Evolutionary conservation across 2,888 invertebrate genomes (phyloP).

Genomic region (Alsophila aescularia): DNA sequence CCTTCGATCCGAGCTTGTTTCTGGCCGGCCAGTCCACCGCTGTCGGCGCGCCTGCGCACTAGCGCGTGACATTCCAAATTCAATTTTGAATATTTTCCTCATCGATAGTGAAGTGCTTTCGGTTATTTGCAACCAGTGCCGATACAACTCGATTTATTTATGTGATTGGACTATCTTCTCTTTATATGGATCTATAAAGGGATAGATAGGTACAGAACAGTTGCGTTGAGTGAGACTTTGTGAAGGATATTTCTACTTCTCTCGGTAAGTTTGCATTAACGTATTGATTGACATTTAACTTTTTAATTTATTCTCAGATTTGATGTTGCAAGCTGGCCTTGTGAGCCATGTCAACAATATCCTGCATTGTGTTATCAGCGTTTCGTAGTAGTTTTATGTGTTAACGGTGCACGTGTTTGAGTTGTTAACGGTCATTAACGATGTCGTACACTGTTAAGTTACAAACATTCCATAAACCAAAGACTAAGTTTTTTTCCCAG

Average conservation of each 20-base stretch:
- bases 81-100: constrained; percentile 37
- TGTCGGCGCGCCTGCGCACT: constrained; percentile 69
- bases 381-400: constrained; percentile 22
- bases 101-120: constrained; percentile 54
- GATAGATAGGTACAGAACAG: constrained; percentile 63
- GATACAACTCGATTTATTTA: constrained; percentile 27
- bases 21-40: constrained; percentile 59
- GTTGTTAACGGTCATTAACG: constrained; percentile 19
- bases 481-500: not conserved
- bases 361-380: constrained; percentile 32
- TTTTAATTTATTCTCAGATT: constrained; percentile 25
- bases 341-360: constrained; percentile 30
- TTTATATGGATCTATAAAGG: constrained; percentile 74
- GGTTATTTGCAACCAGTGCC: constrained; percentile 6
- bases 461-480: not conserved
- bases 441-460: not conserved
- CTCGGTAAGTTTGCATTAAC: constrained; percentile 40
- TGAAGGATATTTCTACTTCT: constrained; percentile 50
- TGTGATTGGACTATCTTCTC: constrained; percentile 66
- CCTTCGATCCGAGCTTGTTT: constrained; percentile 57
- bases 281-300: constrained; percentile 22
- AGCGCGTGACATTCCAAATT: constrained; percentile 55
- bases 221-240: constrained; percentile 52
- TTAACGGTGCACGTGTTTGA: constrained; percentile 15
- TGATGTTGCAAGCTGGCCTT: constrained; percentile 31